Percentiles rank a stretch among this genome's conserved stretches.
Conservation (phyloP, 2,888 invertebrate species). For the Lapara coniferarum region DNA sequence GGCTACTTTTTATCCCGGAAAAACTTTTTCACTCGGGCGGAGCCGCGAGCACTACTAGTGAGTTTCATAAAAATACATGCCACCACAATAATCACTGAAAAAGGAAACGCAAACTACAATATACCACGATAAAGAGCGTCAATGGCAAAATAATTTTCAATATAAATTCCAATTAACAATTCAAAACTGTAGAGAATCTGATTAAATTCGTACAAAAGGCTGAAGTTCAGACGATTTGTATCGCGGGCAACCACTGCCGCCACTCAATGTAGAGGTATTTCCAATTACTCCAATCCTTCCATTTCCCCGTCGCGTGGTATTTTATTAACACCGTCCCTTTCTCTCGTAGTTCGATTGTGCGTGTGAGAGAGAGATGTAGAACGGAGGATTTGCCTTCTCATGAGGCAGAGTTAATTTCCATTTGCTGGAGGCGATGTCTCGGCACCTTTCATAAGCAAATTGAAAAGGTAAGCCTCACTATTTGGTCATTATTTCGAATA, state of each 20-base stretch:
- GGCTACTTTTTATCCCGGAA: too few relatives aligned
- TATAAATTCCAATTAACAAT: constrained; percentile 69
- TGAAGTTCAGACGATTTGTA: constrained; percentile 67
- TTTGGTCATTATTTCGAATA: constrained; percentile 19
- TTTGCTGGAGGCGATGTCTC: constrained; percentile 70
- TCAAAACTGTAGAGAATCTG: constrained; percentile 62
- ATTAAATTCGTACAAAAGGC: constrained; percentile 77
- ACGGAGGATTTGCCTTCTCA: constrained; percentile 65
- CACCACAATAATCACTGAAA: background rate
- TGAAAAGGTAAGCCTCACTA: constrained; percentile 52
- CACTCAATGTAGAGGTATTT: constrained; percentile 81
- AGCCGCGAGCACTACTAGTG: too few relatives aligned
- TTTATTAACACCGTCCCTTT: constrained; percentile 70
- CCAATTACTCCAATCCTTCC: constrained; percentile 83
- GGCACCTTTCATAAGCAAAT: constrained; percentile 73
- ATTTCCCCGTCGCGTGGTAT: constrained; percentile 73
- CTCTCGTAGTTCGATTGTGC: constrained; percentile 42
- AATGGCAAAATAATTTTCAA: constrained; percentile 33
- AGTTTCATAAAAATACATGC: too few relatives aligned
- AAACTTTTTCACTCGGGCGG: too few relatives aligned
- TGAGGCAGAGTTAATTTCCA: constrained; percentile 76
- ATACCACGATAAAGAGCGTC: constrained; percentile 13
- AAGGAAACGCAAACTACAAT: constrained; percentile 2
- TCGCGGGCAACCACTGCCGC: constrained; percentile 67
- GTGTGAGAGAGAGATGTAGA: constrained; percentile 51